Evolutionary conservation across 2,888 invertebrate species (phyloP), one percentile per base, ranked within the genome.

Genomic region (Catocala fraxini): DNA sequence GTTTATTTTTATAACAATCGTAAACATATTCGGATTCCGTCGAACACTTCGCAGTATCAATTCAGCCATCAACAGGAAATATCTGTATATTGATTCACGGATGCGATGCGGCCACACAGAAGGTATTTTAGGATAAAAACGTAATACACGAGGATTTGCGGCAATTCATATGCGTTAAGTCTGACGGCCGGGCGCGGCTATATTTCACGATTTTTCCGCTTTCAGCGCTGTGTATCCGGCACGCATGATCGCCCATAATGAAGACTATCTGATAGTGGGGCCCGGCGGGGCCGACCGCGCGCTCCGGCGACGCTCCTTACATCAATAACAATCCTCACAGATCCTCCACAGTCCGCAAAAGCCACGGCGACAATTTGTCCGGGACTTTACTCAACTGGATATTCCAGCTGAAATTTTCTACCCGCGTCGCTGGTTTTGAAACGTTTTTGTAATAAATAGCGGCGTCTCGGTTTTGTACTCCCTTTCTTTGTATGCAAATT

Each of bases 261-360:
- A 89, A 90, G 89, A 86, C 87, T 88, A 89, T 89, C 85, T 79
- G 84, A 87, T 85, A 82, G 84, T 77, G 53, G 76, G 75, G 75
- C 65, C 61, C 73, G 67, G 70, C 73, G 59, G 63, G 65, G 68
- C 57, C 65, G 77, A 65, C 65, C 73, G 66, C 25, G 67, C 73
- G 59, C 64, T 63, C 69, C 68, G 59, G 59, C 66, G 70, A 54
- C 79, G 81, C 74, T 79, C 79, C 76, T 72, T 82, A 77, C 90
- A 91, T 91, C 89, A 89, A 91, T 92, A 91, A 90, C 90, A 91
- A 90, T 90, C 86, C 86, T 79, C 80, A 64, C 81, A 84, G 84
- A 89, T 88, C 89, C 85, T 77, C 82, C 76, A 70, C 81, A 82
- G 81, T 86, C 88, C 81, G 80, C 86, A 83, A 87, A 87, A 87